A percentile compares a stretch with the other conserved stretches of the same genome.
phyloP scores from a whole-genome alignment of 1,140 invertebrate species.

The Lucilia sericata region DNA sequence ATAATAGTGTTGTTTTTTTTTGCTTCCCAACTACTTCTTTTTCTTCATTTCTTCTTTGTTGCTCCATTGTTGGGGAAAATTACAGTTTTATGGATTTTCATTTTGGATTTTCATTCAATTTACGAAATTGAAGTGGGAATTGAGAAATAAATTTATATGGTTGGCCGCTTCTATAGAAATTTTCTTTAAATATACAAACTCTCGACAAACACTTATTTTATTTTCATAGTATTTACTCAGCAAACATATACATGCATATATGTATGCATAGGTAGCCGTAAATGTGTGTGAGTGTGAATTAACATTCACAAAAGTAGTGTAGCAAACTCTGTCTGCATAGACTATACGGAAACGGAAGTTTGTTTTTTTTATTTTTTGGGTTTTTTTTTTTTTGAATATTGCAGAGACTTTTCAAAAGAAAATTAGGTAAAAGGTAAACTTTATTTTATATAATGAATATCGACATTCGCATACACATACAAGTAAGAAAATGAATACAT shows the following conservation, averaged over 20 bases:
- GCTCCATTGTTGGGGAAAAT: constrained; percentile 37
- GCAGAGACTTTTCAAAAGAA: constrained; percentile 48
- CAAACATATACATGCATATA: background rate
- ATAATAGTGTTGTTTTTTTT: constrained; percentile 3
- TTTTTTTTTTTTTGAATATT: constrained; percentile 52
- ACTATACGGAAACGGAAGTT: constrained; percentile 47
- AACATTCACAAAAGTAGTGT: too few species aligned
- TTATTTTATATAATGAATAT: constrained; percentile 48
- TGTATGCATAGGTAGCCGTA: background rate
- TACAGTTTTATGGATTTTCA: constrained; percentile 45
- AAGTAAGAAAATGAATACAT: background rate
- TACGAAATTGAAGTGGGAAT: constrained; percentile 67
- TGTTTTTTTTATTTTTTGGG: constrained; percentile 47
- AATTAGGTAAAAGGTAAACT: constrained; percentile 67
- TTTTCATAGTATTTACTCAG: background rate
- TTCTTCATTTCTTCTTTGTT: constrained; percentile 19
- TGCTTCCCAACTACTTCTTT: background rate
- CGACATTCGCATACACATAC: constrained; percentile 52
- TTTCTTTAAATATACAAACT: constrained; percentile 43
- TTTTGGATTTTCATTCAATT: constrained; percentile 67
- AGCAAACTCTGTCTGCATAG: constrained; percentile 4
- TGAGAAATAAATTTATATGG: constrained; percentile 66
- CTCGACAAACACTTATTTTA: constrained; percentile 38
- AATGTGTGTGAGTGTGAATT: too few species aligned
- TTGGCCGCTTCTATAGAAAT: constrained; percentile 40